Evolutionary conservation across 2,797 vertebrate genomes (phyloP).

Genomic region (Tadarida brasiliensis): DNA sequence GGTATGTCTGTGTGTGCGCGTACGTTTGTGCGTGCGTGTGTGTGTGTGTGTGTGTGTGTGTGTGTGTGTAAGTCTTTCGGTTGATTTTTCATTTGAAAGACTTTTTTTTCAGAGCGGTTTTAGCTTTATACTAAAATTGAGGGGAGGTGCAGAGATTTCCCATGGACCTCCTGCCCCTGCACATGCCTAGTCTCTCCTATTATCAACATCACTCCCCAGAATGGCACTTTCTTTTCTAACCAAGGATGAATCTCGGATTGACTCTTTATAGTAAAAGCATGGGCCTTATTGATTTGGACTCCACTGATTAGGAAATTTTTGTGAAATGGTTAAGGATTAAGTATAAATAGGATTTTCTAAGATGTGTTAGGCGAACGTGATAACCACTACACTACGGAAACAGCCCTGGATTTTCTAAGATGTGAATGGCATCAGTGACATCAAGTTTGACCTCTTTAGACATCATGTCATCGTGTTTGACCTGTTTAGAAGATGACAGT

Average conservation of each 20-base stretch:
- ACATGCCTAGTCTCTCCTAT: neutral
- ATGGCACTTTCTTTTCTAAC: neutral
- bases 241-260: neutral
- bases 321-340: neutral
- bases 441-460: neutral
- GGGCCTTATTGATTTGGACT: neutral
- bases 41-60: neutral
- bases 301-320: neutral
- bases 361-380: too few species aligned
- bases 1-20: neutral
- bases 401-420: conserved; percentile 30
- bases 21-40: neutral
- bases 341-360: neutral
- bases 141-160: neutral
- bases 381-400: too few species aligned
- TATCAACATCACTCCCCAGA: neutral
- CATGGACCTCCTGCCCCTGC: neutral
- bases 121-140: neutral
- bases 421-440: neutral
- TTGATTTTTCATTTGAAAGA: neutral
- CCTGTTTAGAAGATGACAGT: neutral
- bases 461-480: neutral
- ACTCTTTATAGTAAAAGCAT: neutral
- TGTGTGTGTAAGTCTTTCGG: neutral
- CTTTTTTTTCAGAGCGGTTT: neutral